These are phyloP conservation scores for Mastomys natalensis DNA, from an alignment of 2,113 vertebrate genomes.

Conservation along the genomic window DNA sequence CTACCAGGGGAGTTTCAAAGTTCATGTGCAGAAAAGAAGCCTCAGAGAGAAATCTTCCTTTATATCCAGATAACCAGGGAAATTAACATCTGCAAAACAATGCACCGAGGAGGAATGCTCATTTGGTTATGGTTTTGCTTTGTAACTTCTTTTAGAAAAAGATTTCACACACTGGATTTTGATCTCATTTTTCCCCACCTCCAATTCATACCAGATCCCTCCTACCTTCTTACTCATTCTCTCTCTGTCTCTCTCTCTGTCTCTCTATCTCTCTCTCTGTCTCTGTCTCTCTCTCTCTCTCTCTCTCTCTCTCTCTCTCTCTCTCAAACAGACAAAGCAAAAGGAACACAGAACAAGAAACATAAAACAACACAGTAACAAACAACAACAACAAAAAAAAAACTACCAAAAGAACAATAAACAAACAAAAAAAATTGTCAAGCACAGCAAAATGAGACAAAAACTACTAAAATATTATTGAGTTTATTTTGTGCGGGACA, in stretches of 20 bases:
- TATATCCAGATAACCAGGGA: not conserved
- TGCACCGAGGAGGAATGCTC: not conserved
- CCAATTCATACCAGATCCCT: not conserved
- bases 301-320: too few relatives aligned
- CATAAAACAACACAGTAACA: not conserved
- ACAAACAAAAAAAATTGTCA: not conserved
- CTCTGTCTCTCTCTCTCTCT: too few relatives aligned
- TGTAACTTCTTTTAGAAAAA: not conserved
- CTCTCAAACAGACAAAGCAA: not conserved
- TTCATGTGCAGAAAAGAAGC: not conserved
- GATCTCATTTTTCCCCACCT: not conserved
- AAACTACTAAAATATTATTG: not conserved
- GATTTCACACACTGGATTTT: too few relatives aligned
- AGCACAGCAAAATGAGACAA: not conserved
- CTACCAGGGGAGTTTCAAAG: not conserved
- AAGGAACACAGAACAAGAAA: not conserved
- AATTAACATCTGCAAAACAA: not conserved
- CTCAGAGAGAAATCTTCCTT: not conserved
- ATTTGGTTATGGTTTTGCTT: not conserved
- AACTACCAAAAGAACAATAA: not conserved
- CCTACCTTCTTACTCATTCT: not conserved
- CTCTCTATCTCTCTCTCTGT: not conserved
- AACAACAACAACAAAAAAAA: not conserved
- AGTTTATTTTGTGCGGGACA: not conserved
- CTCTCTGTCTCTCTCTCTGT: too few relatives aligned